These are phyloP conservation scores for Holacanthus passer DNA, from an alignment of 2,113 vertebrate species.

Conservation along the genomic window DNA sequence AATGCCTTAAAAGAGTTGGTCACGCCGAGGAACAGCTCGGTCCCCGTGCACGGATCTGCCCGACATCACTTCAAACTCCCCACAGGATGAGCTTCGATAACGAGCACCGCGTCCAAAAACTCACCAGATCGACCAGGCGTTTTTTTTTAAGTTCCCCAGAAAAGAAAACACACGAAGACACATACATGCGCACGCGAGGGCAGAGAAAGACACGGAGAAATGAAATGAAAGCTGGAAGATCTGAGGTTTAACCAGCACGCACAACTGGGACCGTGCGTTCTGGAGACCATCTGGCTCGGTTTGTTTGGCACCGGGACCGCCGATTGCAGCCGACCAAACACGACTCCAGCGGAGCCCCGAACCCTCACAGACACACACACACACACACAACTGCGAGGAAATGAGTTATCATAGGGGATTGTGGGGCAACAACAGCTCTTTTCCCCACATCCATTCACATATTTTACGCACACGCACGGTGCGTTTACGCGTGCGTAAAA, in stretches of 20 bases:
- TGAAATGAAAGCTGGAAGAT: conserved; percentile 39
- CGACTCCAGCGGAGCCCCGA: conserved; percentile 60
- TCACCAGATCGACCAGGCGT: background rate
- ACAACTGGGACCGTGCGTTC: conserved; percentile 87
- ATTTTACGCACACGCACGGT: background rate
- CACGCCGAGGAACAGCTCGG: conserved; percentile 90
- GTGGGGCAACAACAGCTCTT: conserved; percentile 42
- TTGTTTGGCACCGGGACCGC: conserved; percentile 88
- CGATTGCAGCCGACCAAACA: conserved; percentile 83
- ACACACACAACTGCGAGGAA: conserved; percentile 66
- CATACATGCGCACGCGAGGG: conserved; percentile 17
- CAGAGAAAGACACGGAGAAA: conserved; percentile 1
- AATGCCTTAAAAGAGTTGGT: conserved; percentile 92
- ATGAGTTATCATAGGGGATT: conserved; percentile 67
- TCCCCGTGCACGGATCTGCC: conserved; percentile 90
- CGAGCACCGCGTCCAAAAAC: conserved; percentile 33
- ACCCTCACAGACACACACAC: too few species aligned
- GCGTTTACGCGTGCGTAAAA: background rate
- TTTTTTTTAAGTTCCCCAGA: conserved; percentile 4
- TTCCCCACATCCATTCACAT: conserved; percentile 44
- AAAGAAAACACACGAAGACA: background rate
- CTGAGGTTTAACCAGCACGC: conserved; percentile 79
- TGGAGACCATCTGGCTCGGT: conserved; percentile 91
- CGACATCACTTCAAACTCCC: conserved; percentile 87
- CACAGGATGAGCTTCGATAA: conserved; percentile 79